Conservation (phyloP, 2,888 invertebrate species). For the Phanerotoma sp. region DNA sequence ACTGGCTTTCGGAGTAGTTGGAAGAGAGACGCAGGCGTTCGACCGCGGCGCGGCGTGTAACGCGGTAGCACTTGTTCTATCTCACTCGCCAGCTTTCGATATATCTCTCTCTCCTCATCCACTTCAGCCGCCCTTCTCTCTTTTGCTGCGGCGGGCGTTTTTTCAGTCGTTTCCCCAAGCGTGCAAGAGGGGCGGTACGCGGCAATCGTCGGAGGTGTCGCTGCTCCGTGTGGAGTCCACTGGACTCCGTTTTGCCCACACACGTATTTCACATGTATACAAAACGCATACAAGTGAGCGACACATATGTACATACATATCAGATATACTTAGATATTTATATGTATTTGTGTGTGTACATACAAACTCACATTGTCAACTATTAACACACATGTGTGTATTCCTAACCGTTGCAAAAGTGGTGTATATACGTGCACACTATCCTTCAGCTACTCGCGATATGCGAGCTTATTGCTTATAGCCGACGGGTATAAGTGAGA, state of each 20-base stretch:
- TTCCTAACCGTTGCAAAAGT: slow-evolving; percentile 1
- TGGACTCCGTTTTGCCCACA: slow-evolving; percentile 23
- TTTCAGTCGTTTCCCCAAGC: slow-evolving; percentile 19
- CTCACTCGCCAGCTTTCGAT: slow-evolving; percentile 31
- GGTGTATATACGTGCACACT: slow-evolving; percentile 2
- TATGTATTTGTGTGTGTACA: neutral
- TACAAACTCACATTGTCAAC: slow-evolving; percentile 1
- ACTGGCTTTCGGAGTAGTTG: slow-evolving; percentile 41
- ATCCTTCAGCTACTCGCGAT: no score
- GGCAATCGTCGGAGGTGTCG: slow-evolving; percentile 32
- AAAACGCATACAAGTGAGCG: neutral
- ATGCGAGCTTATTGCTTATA: no score
- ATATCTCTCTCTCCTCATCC: slow-evolving; percentile 31
- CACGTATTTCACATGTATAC: slow-evolving; percentile 7
- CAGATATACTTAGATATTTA: neutral
- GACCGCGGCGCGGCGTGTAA: slow-evolving; percentile 54
- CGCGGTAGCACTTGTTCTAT: slow-evolving; percentile 45
- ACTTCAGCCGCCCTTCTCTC: slow-evolving; percentile 9
- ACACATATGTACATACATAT: no score
- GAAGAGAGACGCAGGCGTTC: slow-evolving; percentile 37
- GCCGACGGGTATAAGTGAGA: no score
- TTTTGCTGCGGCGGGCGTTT: slow-evolving; percentile 19
- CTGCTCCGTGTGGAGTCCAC: slow-evolving; percentile 20
- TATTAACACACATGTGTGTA: slow-evolving; percentile 9
- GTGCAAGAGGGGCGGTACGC: slow-evolving; percentile 20